Evolutionary conservation across 1,140 invertebrate genomes (phyloP).

Genomic region (Drosophila oshimai): DNA sequence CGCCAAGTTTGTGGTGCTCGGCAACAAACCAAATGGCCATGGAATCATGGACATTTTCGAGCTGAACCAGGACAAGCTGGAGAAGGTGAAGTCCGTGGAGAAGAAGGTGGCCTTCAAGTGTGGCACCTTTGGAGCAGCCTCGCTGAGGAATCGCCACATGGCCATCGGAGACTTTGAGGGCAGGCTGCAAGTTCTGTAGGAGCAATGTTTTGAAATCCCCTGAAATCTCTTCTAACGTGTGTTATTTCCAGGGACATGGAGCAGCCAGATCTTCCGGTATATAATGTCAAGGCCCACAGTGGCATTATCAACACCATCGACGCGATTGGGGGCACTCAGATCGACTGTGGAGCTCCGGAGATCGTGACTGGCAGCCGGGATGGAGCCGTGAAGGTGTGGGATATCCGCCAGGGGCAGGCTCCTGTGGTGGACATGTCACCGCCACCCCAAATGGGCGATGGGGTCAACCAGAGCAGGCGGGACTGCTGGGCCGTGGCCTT

Average conservation of each 20-base stretch:
- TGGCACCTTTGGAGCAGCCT: slow-evolving; percentile 95
- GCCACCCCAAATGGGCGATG: slow-evolving; percentile 85
- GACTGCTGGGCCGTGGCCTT: slow-evolving; percentile 96
- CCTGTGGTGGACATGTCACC: slow-evolving; percentile 95
- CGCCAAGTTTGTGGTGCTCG: slow-evolving; percentile 94
- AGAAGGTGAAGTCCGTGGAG: slow-evolving; percentile 89
- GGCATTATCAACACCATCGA: slow-evolving; percentile 97
- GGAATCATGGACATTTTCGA: slow-evolving; percentile 95
- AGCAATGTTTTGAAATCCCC: no score
- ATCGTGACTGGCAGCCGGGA: slow-evolving; percentile 96
- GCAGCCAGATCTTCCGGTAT: slow-evolving; percentile 87
- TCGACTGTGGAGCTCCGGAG: slow-evolving; percentile 95
- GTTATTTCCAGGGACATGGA: slow-evolving; percentile 90
- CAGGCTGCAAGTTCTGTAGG: slow-evolving; percentile 91
- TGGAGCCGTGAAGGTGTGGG: slow-evolving; percentile 97
- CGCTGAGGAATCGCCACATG: slow-evolving; percentile 89
- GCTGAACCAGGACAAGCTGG: slow-evolving; percentile 88
- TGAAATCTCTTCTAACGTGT: background rate
- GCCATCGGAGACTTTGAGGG: slow-evolving; percentile 97
- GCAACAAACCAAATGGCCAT: slow-evolving; percentile 91
- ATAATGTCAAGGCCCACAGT: slow-evolving; percentile 92
- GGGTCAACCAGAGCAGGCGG: slow-evolving; percentile 84
- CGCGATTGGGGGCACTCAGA: slow-evolving; percentile 92
- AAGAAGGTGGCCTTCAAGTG: slow-evolving; percentile 94
- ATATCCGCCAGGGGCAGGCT: slow-evolving; percentile 92